These are phyloP conservation scores for Amblyopsis hoosieri DNA, from an alignment of 2,797 vertebrate genomes.

Conservation along the genomic window DNA sequence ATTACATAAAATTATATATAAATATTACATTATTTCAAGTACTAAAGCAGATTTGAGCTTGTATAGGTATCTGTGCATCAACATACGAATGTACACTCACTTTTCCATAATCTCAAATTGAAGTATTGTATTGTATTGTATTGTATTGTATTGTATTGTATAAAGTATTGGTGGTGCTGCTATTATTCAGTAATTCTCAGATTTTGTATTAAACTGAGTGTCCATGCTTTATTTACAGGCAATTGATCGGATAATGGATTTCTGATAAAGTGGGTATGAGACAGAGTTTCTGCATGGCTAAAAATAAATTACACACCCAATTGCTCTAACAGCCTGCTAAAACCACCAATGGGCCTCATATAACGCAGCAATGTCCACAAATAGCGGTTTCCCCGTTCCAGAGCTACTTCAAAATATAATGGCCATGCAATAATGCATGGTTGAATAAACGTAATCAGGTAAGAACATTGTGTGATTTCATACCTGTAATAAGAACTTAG, in stretches of 20 bases:
- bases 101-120: background rate
- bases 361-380: background rate
- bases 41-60: background rate
- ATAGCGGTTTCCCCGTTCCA: background rate
- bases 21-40: background rate
- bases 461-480: no score
- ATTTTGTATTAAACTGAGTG: background rate
- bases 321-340: constrained; percentile 1
- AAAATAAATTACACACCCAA: constrained; percentile 4
- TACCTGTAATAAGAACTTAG: no score
- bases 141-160: no score
- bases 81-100: background rate
- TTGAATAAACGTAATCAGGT: no score
- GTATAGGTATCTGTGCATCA: background rate
- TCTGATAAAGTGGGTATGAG: constrained; percentile 5
- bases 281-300: constrained; percentile 2
- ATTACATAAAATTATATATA: background rate
- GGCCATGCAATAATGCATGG: no score
- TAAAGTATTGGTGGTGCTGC: background rate
- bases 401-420: background rate
- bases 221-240: constrained; percentile 3
- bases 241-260: constrained; percentile 8
- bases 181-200: background rate
- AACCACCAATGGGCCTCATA: background rate
- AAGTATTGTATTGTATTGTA: no score